phyloP scores from a whole-genome alignment of 2,797 vertebrate species.

The Gambelia wislizenii region DNA sequence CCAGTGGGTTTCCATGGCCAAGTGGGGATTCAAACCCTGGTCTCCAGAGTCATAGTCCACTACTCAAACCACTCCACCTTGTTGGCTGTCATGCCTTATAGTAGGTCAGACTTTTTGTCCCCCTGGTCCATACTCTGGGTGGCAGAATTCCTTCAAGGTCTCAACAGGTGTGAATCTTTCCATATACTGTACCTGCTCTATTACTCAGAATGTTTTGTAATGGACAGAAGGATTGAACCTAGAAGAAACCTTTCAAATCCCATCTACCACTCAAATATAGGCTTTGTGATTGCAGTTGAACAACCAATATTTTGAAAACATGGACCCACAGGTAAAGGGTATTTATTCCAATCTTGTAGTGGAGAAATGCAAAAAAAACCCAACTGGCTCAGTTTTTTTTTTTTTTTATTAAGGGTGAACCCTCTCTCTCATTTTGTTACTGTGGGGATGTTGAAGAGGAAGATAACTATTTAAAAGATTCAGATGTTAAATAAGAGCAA shows the following conservation, averaged over 20 bases:
- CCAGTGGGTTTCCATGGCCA: no score
- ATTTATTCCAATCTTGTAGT: neutral
- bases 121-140: neutral
- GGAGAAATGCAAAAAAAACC: neutral
- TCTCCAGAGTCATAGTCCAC: no score
- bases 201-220: neutral
- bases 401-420: neutral
- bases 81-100: neutral
- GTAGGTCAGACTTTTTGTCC: neutral
- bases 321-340: neutral
- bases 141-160: neutral
- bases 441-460: slow-evolving; percentile 3
- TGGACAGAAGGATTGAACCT: neutral
- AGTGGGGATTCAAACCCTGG: no score
- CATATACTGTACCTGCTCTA: neutral
- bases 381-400: neutral
- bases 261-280: neutral
- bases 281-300: neutral
- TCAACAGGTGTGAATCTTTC: neutral
- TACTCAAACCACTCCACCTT: no score
- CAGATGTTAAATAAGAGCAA: slow-evolving; percentile 55
- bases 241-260: neutral
- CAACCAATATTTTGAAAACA: neutral
- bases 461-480: slow-evolving; percentile 22
- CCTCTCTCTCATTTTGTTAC: neutral